phyloP scores from a whole-genome alignment of 2,888 invertebrate species.

The Phlogophora meticulosa region DNA sequence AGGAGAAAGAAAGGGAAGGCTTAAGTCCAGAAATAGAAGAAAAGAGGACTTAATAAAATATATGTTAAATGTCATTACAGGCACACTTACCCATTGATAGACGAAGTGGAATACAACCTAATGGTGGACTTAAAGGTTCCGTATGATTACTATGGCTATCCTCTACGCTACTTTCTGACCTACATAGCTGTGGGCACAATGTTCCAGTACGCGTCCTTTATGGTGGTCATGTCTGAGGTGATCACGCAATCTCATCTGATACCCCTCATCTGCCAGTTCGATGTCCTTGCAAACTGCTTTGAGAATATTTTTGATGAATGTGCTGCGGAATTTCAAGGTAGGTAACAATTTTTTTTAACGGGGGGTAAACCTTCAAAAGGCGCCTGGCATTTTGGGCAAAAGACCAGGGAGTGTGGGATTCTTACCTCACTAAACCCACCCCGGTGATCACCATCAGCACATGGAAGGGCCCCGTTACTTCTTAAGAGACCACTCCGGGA shows the following conservation, averaged over 20 bases:
- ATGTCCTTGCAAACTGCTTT: slow-evolving; percentile 81
- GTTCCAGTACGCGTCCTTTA: slow-evolving; percentile 76
- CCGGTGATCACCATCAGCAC: no score
- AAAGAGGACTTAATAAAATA: no score
- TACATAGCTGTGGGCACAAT: slow-evolving; percentile 72
- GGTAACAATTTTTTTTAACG: neutral
- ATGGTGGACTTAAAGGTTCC: slow-evolving; percentile 76
- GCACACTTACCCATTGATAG: slow-evolving; percentile 79
- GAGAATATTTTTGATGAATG: slow-evolving; percentile 79
- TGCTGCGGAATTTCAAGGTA: slow-evolving; percentile 67
- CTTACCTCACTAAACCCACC: no score
- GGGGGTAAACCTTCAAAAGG: no score
- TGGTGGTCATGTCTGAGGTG: slow-evolving; percentile 81
- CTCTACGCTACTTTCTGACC: slow-evolving; percentile 69
- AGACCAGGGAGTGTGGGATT: no score
- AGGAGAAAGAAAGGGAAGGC: no score
- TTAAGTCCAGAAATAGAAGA: no score
- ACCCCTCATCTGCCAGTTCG: slow-evolving; percentile 80
- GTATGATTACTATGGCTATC: slow-evolving; percentile 68
- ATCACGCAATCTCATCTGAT: slow-evolving; percentile 81
- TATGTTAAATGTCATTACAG: slow-evolving; percentile 63
- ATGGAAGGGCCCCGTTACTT: no score
- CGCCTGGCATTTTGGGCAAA: no score
- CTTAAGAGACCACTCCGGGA: no score
- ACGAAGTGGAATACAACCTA: slow-evolving; percentile 81